Evolutionary conservation across 2,888 invertebrate genomes (phyloP), one percentile per base, ranked within the genome.

Genomic region (Pheosia gnoma): DNA sequence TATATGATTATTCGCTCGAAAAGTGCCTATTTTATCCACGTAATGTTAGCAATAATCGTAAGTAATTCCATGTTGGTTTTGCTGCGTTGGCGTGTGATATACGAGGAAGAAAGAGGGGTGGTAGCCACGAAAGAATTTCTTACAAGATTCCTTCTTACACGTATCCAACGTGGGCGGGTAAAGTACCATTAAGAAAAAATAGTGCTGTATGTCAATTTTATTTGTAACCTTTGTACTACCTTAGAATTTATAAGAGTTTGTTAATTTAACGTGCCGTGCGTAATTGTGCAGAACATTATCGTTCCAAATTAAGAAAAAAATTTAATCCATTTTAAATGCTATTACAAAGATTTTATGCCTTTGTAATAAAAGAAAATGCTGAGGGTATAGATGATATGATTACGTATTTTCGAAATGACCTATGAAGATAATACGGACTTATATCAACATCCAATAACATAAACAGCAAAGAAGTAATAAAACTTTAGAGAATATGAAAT

Each of bases 21-120:
- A 53, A 53, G 37, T 53, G 37, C 53, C 53, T 10, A 53, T 37
- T 53, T 53, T 53, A 53, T 53, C 53, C 53, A 37, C 53, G 37
- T 53, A 53, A 53, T 53, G 53, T 53, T 53, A 8, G 53, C 53
- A 53, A 37, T 53, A 53, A 53, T 53, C 53, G 53, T 53, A 11
- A 37, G 53, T 11, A 53, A 53, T 53, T 53, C 3, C 53, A 37
- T 36, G 53, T 37, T 53, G 37, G 53, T 37, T 53, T 36, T 53
- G 53, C 53, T 37, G 11, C 25, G 53, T 5, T 11, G 3, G 10
- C n/a, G 11, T 5, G 25, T 25, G 51, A 25, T 25, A 51, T 51
- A 51, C 25, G 51, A 51, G n/a, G 3, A 49, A 4, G 5, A n/a
- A n/a, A 49, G 49, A 49, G 25, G 25, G 25, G 25, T 8, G 51